Percentiles rank a stretch among this genome's conserved stretches.
Conservation (phyloP, 23 tunicate species). For the Styela clava region DNA sequence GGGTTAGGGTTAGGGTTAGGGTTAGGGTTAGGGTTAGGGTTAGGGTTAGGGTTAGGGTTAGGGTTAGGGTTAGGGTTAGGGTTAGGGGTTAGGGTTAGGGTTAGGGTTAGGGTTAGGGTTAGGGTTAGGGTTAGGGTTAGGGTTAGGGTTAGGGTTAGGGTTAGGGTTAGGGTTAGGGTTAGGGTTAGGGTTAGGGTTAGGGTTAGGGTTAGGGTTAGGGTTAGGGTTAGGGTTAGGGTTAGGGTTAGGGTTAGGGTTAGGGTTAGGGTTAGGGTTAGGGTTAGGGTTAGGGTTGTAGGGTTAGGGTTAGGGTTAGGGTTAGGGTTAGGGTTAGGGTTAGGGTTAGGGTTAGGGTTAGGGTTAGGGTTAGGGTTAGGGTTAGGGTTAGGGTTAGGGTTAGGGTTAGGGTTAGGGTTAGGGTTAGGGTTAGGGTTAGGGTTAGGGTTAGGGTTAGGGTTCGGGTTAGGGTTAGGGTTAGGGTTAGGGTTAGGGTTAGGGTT, state of each 20-base stretch:
- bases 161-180: slow-evolving; percentile 88
- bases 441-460: slow-evolving; percentile 3
- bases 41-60: slow-evolving; percentile 59
- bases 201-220: slow-evolving; percentile 76
- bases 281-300: slow-evolving; percentile 59
- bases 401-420: slow-evolving; percentile 27
- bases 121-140: slow-evolving; percentile 55
- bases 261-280: slow-evolving; percentile 54
- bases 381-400: slow-evolving; percentile 71
- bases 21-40: slow-evolving; percentile 60
- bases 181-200: slow-evolving; percentile 72
- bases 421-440: slow-evolving; percentile 8
- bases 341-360: slow-evolving; percentile 75
- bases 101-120: slow-evolving; percentile 68
- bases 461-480: background rate
- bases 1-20: slow-evolving; percentile 67
- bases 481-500: slow-evolving; percentile 9
- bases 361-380: slow-evolving; percentile 75
- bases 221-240: slow-evolving; percentile 68
- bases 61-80: slow-evolving; percentile 69
- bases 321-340: slow-evolving; percentile 62
- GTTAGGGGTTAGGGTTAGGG: too few relatives aligned
- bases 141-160: slow-evolving; percentile 63
- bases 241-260: slow-evolving; percentile 49
- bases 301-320: slow-evolving; percentile 47